phyloP scores from a whole-genome alignment of 2,797 vertebrate genomes.

The Telmatherina bonti region DNA sequence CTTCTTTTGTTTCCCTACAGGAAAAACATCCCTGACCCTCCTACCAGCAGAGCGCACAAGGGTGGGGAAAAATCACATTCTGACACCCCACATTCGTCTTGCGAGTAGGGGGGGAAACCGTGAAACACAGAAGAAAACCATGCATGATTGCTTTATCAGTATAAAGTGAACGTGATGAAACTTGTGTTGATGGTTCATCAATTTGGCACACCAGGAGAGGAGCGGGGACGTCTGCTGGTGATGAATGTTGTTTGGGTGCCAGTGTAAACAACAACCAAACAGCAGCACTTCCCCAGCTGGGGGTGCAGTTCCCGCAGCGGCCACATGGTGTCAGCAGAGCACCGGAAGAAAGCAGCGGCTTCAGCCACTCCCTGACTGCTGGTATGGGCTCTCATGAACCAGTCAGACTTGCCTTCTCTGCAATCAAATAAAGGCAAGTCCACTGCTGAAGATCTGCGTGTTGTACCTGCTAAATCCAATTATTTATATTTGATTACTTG shows the following conservation, averaged over 20 bases:
- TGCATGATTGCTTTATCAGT: conserved; percentile 82
- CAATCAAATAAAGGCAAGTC: background rate
- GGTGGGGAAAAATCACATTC: conserved; percentile 22
- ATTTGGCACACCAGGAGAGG: conserved; percentile 60
- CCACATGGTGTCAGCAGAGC: conserved; percentile 71
- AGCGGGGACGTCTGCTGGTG: conserved; percentile 56
- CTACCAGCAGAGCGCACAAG: conserved; percentile 26
- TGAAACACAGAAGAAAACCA: conserved; percentile 65
- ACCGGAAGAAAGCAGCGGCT: background rate
- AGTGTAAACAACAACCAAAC: conserved; percentile 44
- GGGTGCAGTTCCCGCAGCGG: background rate
- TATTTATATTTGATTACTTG: background rate
- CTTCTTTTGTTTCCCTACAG: background rate
- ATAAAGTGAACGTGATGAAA: conserved; percentile 75
- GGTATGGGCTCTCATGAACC: background rate
- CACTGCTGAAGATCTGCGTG: background rate
- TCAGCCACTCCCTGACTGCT: conserved; percentile 41
- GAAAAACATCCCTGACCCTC: conserved; percentile 29
- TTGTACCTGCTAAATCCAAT: conserved; percentile 1
- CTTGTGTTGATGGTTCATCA: conserved; percentile 75
- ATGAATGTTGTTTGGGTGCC: conserved; percentile 69
- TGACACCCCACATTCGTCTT: conserved; percentile 76
- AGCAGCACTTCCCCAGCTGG: background rate
- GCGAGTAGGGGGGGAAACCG: conserved; percentile 33
- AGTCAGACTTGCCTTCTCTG: background rate